Evolutionary conservation across 1,140 invertebrate species (phyloP), one percentile per base, ranked within the genome.

Genomic region (Helicoverpa zea): DNA sequence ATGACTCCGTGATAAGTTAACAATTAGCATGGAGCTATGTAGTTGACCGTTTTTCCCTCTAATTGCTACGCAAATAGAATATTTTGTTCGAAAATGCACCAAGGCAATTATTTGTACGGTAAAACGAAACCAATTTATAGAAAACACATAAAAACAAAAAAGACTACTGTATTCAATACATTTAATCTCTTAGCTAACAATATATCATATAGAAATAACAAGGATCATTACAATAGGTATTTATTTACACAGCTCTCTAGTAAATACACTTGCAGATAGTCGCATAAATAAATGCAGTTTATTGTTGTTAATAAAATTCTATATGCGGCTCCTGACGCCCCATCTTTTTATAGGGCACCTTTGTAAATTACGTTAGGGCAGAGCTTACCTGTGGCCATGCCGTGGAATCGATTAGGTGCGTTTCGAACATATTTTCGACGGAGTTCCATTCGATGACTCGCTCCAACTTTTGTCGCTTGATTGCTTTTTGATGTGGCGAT

Each of bases 401-500:
- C 52, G 81, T 85, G 81, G 83, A 90, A 91, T 91, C 90, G 89
- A 94, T 93, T 93, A 92, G 83, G 82, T 83, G 76, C 85, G 87
- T 90, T 87, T 90, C 84, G 81, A 89, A 91, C 83, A 86, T 89
- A 87, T 87, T 90, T 87, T 86, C 73, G 84, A 79, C 59, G 80
- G 80, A 84, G 83, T 86, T 86, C 86, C 81, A 85, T 76, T 76
- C 59, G 74, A 89, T 89, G 90, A 90, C 85, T 89, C 88, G 88
- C 72, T 81, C 83, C 79, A 86, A 89, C 88, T 90, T 92, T 91
- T 93, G 92, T 93, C 89, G 87, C 88, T 88, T 94, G 93, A 94
- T 94, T 92, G 87, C 92, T 91, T 94, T 94, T 94, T 94, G 92
- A 94, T 94, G 93, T 86, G 84, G 90, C 92, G 91, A 92, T 91